Base-by-base conservation (phyloP, 2,113 vertebrate genomes). In the Catharus fuscescens region DNA sequence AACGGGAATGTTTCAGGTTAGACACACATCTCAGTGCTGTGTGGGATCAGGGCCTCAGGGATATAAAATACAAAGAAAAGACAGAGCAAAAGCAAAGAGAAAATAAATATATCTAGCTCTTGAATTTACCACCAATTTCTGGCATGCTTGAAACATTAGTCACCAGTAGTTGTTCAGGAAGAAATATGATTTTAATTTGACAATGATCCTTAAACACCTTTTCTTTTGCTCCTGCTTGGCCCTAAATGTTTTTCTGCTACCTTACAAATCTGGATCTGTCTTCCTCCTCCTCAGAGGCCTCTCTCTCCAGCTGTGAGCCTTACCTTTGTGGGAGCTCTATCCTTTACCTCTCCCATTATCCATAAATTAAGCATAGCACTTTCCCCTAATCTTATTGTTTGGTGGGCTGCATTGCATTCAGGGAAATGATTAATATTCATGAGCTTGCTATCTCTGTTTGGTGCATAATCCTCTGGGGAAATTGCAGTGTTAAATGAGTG, bases 401-500 rank as follows among this genome's bases (percentile, higher is more conserved):
- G 92, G 79, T 6, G 77, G 94, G 88, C 96, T 90, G 45, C 53
- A 79, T 93, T 95, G 92, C 91, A 89, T 95, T 96, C 91, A 96
- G 95, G 92, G 79, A 94, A 94, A 92, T 65, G 85, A 96, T 98
- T 96, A 97, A 97, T 97, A 98, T 98, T 97, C 97, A 98, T 98
- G 97, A 98, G 93, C 96, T 95, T 96, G 92, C 96, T 95, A 97
- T 97, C 97, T 97, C 93, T 83, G 92, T 97, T 97, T 97, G 86
- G 97, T 97, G 96, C 93, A 95, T 82, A 94, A 89, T 97, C 97
- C 96, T 97, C 96, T 91, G 65, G 96, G 97, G 96, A 97, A 97
- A 98, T 74, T 96, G 97, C 97, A 98, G 97, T 97, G 96, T 97
- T 97, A 97, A 98, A 96, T 97, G 96, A 98, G 93, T 95, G 94